Evolutionary conservation across 2,113 vertebrate genomes (phyloP), one percentile per base, ranked within the genome.

Genomic region (Saguinus midas): DNA sequence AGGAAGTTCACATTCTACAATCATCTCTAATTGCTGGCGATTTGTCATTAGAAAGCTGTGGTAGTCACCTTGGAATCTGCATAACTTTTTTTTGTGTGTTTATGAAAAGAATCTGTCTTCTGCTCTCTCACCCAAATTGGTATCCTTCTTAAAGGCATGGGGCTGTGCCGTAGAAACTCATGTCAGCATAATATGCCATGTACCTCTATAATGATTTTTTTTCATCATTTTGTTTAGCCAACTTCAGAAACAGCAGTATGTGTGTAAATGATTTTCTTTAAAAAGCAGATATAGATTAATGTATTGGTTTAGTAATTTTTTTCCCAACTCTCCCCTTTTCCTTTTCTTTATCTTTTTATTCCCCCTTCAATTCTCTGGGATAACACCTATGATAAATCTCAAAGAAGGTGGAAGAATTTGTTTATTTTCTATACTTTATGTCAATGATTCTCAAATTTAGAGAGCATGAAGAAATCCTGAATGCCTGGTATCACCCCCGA

Each of bases 61-160:
- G 16, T 45, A 29, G 14, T 95, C 88, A 86, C 91, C 86, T 87
- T 81, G 76, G 90, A 95, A 80, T 91, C 81, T 87, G 29, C 48
- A 43, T 84, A 55, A 6, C 45, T 78, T 95, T 32, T 32, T 14
- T 93, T 97, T 75, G 43, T 78, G 45, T 48, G 58, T 94, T 97
- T 95, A 48, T 87, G 35, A 3, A 68, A 52, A 82, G 58, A 52
- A n/a, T 66, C 29, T 45, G 27, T 68, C 32, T 50, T 92, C 27
- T 88, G 68, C 82, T 86, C 35, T 72, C 75, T 72, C 68, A n/a
- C 45, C 82, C 57, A 91, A 72, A 93, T 91, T 85, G 32, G 55
- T 68, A 76, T 52, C 50, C 61, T 97, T 85, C 73, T 89, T 45
- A 73, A 75, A 91, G 82, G 52, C 72, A 55, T 29, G 21, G 37